phyloP scores from a whole-genome alignment of 2,888 invertebrate genomes.

The Eutolmus rufibarbis region DNA sequence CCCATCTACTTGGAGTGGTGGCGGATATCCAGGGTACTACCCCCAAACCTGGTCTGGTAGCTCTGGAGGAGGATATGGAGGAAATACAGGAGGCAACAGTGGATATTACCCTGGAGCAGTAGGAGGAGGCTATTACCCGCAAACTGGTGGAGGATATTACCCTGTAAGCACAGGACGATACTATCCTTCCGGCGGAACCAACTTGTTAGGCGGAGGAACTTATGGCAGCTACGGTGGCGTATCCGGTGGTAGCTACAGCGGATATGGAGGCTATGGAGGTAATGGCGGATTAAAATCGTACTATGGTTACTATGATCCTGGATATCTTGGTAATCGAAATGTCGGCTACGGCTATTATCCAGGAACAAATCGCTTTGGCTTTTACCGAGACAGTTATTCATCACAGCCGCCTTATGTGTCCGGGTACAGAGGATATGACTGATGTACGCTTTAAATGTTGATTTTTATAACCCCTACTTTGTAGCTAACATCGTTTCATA shows the following conservation, averaged over 20 bases:
- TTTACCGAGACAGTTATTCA: constrained; percentile 48
- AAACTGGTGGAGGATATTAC: constrained; percentile 40
- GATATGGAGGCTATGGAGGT: constrained; percentile 67
- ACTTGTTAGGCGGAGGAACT: constrained; percentile 56
- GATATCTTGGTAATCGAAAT: constrained; percentile 66
- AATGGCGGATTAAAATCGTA: constrained; percentile 69
- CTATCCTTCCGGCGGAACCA: constrained; percentile 59
- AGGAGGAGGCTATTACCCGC: constrained; percentile 45
- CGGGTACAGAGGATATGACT: constrained; percentile 51
- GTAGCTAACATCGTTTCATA: not conserved
- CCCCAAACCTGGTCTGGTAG: constrained; percentile 47
- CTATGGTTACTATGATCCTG: constrained; percentile 67
- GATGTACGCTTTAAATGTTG: constrained; percentile 30
- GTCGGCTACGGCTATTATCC: constrained; percentile 69
- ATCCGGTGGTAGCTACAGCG: constrained; percentile 48
- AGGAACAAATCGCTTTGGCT: constrained; percentile 58
- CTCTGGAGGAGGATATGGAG: constrained; percentile 48
- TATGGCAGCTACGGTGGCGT: constrained; percentile 44
- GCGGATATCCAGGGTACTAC: constrained; percentile 37
- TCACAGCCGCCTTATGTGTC: constrained; percentile 42
- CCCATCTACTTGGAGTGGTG: not conserved
- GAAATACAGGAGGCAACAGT: constrained; percentile 44
- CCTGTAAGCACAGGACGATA: constrained; percentile 49
- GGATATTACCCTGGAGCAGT: constrained; percentile 45
- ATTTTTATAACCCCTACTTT: not conserved